These are phyloP conservation scores for Dasyornis broadbenti DNA, from an alignment of 2,113 vertebrate species.

Conservation along the genomic window DNA sequence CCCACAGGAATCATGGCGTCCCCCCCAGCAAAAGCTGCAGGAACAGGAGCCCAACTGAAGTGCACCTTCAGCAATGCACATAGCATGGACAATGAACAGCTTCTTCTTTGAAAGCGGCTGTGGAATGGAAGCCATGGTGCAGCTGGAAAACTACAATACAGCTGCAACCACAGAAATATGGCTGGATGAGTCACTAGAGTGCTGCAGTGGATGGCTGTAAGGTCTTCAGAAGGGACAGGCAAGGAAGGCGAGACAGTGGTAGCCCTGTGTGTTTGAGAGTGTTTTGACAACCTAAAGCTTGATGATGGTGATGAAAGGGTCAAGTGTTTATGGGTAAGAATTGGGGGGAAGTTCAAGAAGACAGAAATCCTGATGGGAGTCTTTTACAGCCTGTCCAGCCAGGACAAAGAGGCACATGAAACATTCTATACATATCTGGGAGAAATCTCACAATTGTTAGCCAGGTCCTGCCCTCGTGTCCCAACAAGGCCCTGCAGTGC, in stretches of 20 bases:
- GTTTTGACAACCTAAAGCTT: not conserved
- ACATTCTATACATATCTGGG: not conserved
- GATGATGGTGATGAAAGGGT: not conserved
- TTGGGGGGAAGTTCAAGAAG: not conserved
- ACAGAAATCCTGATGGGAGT: not conserved
- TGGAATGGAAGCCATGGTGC: not conserved
- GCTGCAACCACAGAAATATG: not conserved
- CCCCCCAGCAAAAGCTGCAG: not conserved
- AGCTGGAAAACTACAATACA: not conserved
- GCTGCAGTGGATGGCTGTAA: not conserved
- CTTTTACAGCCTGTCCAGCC: not conserved
- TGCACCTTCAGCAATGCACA: not conserved
- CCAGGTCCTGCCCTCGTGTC: not conserved
- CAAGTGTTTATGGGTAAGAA: not conserved
- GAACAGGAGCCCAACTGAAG: not conserved
- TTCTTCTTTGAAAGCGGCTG: not conserved
- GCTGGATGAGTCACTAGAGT: not conserved
- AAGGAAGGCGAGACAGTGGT: not conserved
- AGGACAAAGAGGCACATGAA: not conserved
- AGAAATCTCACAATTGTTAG: not conserved
- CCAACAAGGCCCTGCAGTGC: not conserved
- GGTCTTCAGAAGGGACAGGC: not conserved
- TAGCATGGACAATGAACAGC: not conserved
- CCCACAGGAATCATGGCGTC: not conserved
- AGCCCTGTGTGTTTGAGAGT: not conserved